Evolutionary conservation across 2,888 invertebrate genomes (phyloP), one percentile per base, ranked within the genome.

Genomic region (Beris morrisii): DNA sequence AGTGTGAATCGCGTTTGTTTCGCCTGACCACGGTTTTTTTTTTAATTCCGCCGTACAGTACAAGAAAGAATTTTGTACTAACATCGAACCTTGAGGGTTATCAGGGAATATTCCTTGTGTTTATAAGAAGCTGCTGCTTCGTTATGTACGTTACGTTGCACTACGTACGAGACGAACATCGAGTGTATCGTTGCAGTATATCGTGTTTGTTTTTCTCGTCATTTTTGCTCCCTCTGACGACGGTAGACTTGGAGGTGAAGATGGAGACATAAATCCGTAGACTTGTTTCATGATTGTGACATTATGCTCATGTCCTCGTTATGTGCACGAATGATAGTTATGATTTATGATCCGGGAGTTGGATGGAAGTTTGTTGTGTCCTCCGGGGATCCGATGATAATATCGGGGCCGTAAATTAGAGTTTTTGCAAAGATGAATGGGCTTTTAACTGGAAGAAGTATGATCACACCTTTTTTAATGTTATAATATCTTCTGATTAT

Each of bases 191-290:
- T 44, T 46, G 15, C 46, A 46, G 4, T 15, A 32, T 44, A 28
- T 46, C 48, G 7, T 31, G 28, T n/a, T n/a, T 30, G 28, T 59
- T 9, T 3, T 3, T 38, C 1, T 48, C 31, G 22, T 45, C 44
- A 44, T 30, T 59, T 59, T 59, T 59, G 58, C 48, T 28, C 58
- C 58, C 48, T 59, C 58, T 59, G 58, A 31, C 30, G 46, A 57
- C 46, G 46, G 46, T 48, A 22, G 46, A 30, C n/a, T 31, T 6
- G 43, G n/a, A 56, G 43, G 56, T 46, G 48, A 43, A 28, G 58
- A 59, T 59, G 58, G 58, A 59, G 58, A 59, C 58, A 59, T 59
- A 59, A 59, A 59, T 59, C 48, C 30, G 58, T 15, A 59, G 22
- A 46, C 32, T 59, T 59, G 58, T 59, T 48, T 30, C 31, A 59